A percentile compares a stretch with the other conserved stretches of the same genome.
Conservation (phyloP, 1,140 invertebrate genomes). For the Acromyrmex charruanus region DNA sequence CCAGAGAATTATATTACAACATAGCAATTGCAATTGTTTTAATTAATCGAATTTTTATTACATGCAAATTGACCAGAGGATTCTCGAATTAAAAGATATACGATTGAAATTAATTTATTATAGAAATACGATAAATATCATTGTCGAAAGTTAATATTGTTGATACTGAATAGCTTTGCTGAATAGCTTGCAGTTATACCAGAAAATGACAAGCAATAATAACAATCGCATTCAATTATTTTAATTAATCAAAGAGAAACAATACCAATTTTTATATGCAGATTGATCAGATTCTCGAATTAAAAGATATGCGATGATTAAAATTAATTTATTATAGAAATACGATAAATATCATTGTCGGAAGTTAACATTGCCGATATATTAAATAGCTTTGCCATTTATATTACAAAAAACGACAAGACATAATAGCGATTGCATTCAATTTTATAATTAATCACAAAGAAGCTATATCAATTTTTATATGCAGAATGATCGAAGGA, state of each 20-base stretch:
- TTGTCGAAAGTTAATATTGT: background rate
- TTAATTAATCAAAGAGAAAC: background rate
- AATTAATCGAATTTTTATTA: background rate
- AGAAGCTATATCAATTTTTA: background rate
- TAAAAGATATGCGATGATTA: background rate
- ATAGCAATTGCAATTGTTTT: background rate
- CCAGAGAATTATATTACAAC: background rate
- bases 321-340: slow-evolving; percentile 9
- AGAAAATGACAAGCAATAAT: background rate
- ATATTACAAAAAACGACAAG: background rate
- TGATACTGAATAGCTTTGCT: background rate
- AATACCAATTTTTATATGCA: background rate
- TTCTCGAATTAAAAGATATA: background rate
- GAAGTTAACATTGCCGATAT: background rate
- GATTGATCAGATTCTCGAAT: background rate
- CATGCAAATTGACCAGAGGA: background rate
- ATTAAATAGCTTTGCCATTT: background rate
- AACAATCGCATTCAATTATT: background rate
- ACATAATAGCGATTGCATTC: background rate
- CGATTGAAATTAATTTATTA: slow-evolving; percentile 6
- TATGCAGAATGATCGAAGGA: background rate
- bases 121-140: background rate
- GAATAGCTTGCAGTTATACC: background rate
- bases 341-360: background rate
- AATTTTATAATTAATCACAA: background rate